A percentile compares a stretch with the other conserved stretches of the same genome.
These are phyloP conservation scores for Sebastes goodei DNA, from an alignment of 2,797 vertebrate species.

Conservation along the genomic window DNA sequence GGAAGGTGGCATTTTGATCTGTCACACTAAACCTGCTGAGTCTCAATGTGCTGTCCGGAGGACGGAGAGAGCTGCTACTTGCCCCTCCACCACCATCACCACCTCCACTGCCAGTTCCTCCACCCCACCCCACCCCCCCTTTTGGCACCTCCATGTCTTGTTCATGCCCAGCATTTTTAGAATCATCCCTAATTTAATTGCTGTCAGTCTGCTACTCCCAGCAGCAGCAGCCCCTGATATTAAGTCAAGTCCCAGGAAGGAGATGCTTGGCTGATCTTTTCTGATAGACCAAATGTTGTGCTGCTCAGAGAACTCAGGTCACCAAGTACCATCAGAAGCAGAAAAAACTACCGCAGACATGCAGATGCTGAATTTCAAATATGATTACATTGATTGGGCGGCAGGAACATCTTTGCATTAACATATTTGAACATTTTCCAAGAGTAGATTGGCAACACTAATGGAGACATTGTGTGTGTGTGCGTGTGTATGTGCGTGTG, in stretches of 20 bases:
- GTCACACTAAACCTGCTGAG: conserved; percentile 58
- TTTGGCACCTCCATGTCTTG: conserved; percentile 47
- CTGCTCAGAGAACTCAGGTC: conserved; percentile 63
- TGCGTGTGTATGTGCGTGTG: neutral
- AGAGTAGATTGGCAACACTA: conserved; percentile 32
- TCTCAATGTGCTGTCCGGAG: conserved; percentile 39
- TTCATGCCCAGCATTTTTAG: conserved; percentile 67
- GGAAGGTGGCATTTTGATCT: conserved; percentile 73
- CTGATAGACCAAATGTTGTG: conserved; percentile 72
- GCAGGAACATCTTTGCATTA: conserved; percentile 58
- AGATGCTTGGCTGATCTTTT: conserved; percentile 70
- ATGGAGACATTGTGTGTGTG: conserved; percentile 7
- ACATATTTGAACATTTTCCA: conserved; percentile 62
- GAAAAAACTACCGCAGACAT: conserved; percentile 38
- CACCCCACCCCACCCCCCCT: neutral
- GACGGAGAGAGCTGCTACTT: conserved; percentile 14
- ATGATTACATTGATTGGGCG: conserved; percentile 63
- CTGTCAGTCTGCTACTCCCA: conserved; percentile 62
- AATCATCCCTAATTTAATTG: conserved; percentile 76
- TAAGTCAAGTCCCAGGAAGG: conserved; percentile 69
- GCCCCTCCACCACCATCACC: neutral
- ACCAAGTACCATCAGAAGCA: conserved; percentile 44
- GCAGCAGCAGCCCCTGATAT: conserved; percentile 69
- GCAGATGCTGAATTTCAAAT: conserved; percentile 73
- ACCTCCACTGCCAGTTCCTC: conserved; percentile 15